Percentiles rank a stretch among this genome's conserved stretches.
phyloP scores from a whole-genome alignment of 2,113 vertebrate species.

The Terrapene triunguis region DNA sequence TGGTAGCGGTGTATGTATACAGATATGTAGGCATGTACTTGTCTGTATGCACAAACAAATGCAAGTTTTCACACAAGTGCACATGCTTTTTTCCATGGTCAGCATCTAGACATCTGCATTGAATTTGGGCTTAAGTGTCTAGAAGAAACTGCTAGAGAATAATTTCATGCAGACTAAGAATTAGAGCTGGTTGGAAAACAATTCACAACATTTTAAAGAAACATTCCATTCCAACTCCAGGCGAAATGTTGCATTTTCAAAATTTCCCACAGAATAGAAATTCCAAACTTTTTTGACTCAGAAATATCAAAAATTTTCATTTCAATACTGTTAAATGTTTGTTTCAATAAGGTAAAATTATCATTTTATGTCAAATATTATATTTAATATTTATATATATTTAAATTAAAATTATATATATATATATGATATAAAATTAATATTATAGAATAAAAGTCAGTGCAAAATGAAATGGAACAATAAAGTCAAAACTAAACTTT shows the following conservation, averaged over 20 bases:
- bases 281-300: background rate
- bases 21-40: background rate
- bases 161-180: constrained; percentile 12
- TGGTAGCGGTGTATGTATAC: background rate
- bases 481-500: background rate
- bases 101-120: background rate
- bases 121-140: background rate
- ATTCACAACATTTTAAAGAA: background rate
- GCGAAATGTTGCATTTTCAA: background rate
- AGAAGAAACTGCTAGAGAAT: background rate
- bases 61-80: background rate
- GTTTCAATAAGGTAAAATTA: background rate
- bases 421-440: no score
- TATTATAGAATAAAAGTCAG: no score
- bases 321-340: background rate
- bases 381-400: background rate
- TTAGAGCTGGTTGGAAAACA: background rate
- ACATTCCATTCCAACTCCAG: background rate
- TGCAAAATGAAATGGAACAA: background rate
- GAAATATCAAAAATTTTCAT: background rate
- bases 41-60: background rate
- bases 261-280: background rate
- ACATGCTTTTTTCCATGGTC: background rate
- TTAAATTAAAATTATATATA: no score
- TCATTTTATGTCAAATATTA: background rate